Conservation (phyloP, 2,888 invertebrate species). For the Cantharis flavilabris region DNA sequence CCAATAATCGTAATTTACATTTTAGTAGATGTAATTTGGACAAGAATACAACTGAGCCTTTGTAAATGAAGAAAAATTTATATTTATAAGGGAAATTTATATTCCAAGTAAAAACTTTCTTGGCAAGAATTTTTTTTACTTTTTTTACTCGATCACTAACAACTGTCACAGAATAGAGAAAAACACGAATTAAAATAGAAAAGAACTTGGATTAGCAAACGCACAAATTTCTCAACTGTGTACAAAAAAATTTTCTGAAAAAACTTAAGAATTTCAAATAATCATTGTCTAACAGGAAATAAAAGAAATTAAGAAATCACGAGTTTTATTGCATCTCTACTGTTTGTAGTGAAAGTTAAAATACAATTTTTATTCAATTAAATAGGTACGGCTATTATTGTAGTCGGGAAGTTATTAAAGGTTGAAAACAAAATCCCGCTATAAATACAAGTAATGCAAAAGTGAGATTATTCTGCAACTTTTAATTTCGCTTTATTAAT, state of each 20-base stretch:
- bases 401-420: neutral
- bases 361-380: neutral
- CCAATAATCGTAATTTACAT: neutral
- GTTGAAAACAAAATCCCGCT: no score
- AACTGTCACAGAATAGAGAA: neutral
- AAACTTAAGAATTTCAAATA: neutral
- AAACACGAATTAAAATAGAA: neutral
- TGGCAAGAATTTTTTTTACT: neutral
- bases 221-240: neutral
- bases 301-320: neutral
- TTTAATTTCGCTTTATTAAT: no score
- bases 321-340: neutral
- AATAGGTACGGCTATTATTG: neutral
- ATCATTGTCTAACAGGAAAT: neutral
- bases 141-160: neutral
- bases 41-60: neutral
- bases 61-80: neutral
- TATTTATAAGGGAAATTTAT: neutral
- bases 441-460: no score
- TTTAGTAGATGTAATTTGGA: neutral
- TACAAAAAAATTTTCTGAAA: neutral
- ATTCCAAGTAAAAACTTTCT: neutral
- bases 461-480: no score
- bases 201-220: neutral
- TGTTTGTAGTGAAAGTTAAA: neutral